Evolutionary conservation across 1,140 invertebrate genomes (phyloP).

Genomic region (Drosophila obscura): DNA sequence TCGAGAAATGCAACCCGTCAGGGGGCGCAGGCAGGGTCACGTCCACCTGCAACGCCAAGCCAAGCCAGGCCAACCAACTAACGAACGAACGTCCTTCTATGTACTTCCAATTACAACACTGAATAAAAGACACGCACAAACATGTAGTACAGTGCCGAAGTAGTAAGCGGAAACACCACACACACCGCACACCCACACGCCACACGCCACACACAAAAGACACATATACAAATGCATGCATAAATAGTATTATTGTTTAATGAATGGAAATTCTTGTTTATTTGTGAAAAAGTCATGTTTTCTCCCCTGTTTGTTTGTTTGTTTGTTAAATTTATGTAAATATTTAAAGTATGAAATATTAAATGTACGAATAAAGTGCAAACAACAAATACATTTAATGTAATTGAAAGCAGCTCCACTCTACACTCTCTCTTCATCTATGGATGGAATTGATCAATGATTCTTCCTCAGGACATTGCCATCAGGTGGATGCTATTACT

Average conservation of each 20-base stretch:
- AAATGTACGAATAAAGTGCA: constrained; percentile 83
- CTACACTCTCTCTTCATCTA: too few species aligned
- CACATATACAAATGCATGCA: constrained; percentile 75
- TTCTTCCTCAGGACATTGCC: too few species aligned
- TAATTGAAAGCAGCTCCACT: constrained; percentile 48
- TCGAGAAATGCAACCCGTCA: constrained; percentile 15
- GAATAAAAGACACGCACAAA: constrained; percentile 45
- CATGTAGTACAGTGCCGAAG: constrained; percentile 15
- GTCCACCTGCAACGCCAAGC: constrained; percentile 30
- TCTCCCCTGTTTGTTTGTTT: constrained; percentile 57
- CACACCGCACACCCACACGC: constrained; percentile 8
- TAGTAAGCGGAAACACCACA: constrained; percentile 18
- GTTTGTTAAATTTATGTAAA: constrained; percentile 83
- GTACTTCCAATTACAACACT: constrained; percentile 63
- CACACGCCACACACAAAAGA: constrained; percentile 37
- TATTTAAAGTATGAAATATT: constrained; percentile 83
- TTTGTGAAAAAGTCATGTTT: constrained; percentile 82
- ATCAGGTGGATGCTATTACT: too few species aligned
- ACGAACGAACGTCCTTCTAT: constrained; percentile 72
- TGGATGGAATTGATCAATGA: too few species aligned
- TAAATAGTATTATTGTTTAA: constrained; percentile 82
- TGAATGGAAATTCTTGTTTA: constrained; percentile 82
- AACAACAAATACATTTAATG: constrained; percentile 82
- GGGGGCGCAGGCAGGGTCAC: constrained; percentile 4
- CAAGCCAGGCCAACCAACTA: constrained; percentile 9